Evolutionary conservation across 2,113 vertebrate species (phyloP).

Genomic region (Lampris megalopsis): DNA sequence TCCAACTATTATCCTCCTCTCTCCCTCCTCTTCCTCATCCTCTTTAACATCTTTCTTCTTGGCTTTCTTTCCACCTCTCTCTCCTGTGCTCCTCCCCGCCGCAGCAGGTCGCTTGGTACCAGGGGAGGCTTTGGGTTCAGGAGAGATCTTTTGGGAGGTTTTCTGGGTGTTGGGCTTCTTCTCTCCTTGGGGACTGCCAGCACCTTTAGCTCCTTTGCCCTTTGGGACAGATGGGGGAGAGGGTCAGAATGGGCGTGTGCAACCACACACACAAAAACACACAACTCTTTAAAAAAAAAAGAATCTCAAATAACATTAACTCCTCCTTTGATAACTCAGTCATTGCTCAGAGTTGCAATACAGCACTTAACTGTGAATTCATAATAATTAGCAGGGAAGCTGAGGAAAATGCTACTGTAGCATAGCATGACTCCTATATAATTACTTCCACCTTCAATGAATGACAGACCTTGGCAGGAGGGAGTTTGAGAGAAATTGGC

Average conservation of each 20-base stretch:
- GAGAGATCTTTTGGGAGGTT: slow-evolving; percentile 34
- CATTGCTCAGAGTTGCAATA: no score
- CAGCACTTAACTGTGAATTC: no score
- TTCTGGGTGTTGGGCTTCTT: slow-evolving; percentile 40
- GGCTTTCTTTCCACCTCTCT: slow-evolving; percentile 70
- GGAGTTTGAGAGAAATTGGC: slow-evolving; percentile 88
- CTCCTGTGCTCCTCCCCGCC: slow-evolving; percentile 43
- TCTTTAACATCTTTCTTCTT: slow-evolving; percentile 52
- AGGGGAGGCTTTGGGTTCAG: slow-evolving; percentile 62
- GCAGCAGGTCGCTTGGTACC: slow-evolving; percentile 75
- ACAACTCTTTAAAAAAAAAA: background rate
- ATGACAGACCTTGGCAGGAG: slow-evolving; percentile 82
- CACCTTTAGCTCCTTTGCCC: slow-evolving; percentile 50
- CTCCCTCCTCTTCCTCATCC: slow-evolving; percentile 31
- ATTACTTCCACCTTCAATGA: no score
- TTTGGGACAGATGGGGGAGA: slow-evolving; percentile 28
- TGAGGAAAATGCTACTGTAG: no score
- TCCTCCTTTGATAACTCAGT: no score
- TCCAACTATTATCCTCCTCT: slow-evolving; percentile 30
- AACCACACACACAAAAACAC: background rate
- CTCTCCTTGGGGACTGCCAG: slow-evolving; percentile 45
- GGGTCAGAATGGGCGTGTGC: background rate
- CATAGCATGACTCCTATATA: no score
- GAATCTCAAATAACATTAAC: no score
- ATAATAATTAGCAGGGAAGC: no score